These are phyloP conservation scores for Buphagus erythrorhynchus DNA, from an alignment of 2,797 vertebrate genomes.

Conservation along the genomic window DNA sequence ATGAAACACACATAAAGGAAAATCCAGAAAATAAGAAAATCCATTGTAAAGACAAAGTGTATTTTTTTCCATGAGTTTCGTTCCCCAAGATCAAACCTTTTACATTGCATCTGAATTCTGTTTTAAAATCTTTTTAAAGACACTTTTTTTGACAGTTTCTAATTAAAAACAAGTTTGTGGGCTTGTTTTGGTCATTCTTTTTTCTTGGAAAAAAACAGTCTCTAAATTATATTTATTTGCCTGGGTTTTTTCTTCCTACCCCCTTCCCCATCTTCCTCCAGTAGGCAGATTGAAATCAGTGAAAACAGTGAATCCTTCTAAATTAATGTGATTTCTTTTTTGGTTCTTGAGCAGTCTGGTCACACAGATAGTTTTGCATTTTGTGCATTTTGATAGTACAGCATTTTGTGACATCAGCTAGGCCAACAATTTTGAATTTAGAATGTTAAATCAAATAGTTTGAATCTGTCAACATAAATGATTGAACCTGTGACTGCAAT, in stretches of 20 bases:
- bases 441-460: neutral
- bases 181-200: neutral
- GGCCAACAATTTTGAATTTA: neutral
- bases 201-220: neutral
- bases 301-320: neutral
- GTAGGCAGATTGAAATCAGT: neutral
- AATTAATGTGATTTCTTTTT: neutral
- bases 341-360: neutral
- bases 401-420: neutral
- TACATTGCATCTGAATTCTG: neutral
- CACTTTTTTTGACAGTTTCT: neutral
- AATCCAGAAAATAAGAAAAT: neutral
- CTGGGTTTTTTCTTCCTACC: neutral
- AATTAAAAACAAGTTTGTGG: neutral
- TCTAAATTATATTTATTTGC: neutral
- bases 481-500: neutral
- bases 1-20: neutral
- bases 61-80: neutral
- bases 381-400: neutral
- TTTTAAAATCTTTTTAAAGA: neutral
- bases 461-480: neutral
- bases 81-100: neutral
- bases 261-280: no score
- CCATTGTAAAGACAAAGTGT: neutral
- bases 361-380: neutral